phyloP scores from a whole-genome alignment of 1,140 invertebrate species.

The Solenopsis invicta region DNA sequence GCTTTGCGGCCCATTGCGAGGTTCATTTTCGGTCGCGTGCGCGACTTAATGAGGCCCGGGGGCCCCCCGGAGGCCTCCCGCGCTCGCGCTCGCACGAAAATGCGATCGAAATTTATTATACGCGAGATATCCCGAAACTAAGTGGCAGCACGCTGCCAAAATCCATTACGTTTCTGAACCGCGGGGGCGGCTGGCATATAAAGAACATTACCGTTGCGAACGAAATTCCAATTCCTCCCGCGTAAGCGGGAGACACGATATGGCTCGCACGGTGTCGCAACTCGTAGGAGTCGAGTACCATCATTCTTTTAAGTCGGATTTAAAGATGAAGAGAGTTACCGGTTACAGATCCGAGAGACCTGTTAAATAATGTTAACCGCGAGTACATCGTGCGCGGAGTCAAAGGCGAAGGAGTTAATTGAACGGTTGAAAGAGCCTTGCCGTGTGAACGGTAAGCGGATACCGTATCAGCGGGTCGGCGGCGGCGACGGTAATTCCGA shows the following conservation, averaged over 20 bases:
- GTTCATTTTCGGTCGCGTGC: slow-evolving; percentile 69
- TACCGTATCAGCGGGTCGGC: slow-evolving; percentile 52
- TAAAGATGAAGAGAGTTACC: not conserved
- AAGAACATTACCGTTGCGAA: not conserved
- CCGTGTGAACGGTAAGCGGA: slow-evolving; percentile 44
- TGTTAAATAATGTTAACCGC: slow-evolving; percentile 57
- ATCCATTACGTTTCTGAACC: slow-evolving; percentile 4
- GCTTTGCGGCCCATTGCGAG: slow-evolving; percentile 23
- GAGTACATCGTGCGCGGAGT: slow-evolving; percentile 13
- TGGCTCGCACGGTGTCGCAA: not conserved
- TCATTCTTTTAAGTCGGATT: not conserved
- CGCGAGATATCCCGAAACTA: not conserved
- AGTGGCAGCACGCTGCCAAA: not conserved
- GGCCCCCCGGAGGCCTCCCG: not conserved
- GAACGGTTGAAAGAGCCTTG: slow-evolving; percentile 37
- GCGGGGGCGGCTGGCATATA: not conserved
- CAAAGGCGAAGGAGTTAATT: slow-evolving; percentile 53
- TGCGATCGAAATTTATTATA: slow-evolving; percentile 62
- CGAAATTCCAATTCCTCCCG: slow-evolving; percentile 9
- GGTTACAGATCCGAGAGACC: not conserved
- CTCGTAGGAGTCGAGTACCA: not conserved
- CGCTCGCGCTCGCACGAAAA: slow-evolving; percentile 46
- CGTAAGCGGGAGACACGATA: not conserved
- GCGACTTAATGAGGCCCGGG: slow-evolving; percentile 61
- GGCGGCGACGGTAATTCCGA: slow-evolving; percentile 37